These are phyloP conservation scores for Karalla daura DNA, from an alignment of 2,797 vertebrate species.

Conservation along the genomic window DNA sequence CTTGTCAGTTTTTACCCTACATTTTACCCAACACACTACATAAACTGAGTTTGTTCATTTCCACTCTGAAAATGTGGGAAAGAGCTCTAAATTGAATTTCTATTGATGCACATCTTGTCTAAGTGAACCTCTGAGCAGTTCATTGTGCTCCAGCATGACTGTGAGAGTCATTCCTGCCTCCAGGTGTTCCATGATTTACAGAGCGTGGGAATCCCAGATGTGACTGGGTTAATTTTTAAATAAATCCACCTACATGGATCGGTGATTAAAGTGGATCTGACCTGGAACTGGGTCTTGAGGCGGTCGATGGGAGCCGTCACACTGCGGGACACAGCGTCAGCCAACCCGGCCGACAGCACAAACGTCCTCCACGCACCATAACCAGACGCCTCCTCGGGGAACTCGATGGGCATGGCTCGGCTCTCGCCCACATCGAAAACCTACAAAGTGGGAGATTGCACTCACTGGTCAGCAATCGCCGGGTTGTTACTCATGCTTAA, in stretches of 20 bases:
- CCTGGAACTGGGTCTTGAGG: conserved; percentile 85
- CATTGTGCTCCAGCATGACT: no score
- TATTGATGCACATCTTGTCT: no score
- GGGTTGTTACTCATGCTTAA: neutral
- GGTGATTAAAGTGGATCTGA: conserved; percentile 33
- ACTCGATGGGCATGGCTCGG: conserved; percentile 77
- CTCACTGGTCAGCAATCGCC: neutral
- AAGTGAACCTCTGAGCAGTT: no score
- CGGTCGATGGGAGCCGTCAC: conserved; percentile 83
- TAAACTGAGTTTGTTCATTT: no score
- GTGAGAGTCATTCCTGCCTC: no score
- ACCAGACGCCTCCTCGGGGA: conserved; percentile 70
- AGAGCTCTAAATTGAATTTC: no score
- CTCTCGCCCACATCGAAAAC: conserved; percentile 86
- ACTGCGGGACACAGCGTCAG: conserved; percentile 81
- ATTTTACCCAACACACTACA: no score
- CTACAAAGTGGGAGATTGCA: conserved; percentile 42
- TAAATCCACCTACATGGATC: neutral
- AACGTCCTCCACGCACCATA: conserved; percentile 76
- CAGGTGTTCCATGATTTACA: no score
- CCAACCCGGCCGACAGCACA: conserved; percentile 76
- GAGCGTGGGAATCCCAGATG: no score
- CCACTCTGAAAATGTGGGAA: no score
- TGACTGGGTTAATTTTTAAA: no score
- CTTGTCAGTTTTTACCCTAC: no score